Evolutionary conservation across 2,113 vertebrate genomes (phyloP), one percentile per base, ranked within the genome.

Genomic region (Fulmarus glacialis): DNA sequence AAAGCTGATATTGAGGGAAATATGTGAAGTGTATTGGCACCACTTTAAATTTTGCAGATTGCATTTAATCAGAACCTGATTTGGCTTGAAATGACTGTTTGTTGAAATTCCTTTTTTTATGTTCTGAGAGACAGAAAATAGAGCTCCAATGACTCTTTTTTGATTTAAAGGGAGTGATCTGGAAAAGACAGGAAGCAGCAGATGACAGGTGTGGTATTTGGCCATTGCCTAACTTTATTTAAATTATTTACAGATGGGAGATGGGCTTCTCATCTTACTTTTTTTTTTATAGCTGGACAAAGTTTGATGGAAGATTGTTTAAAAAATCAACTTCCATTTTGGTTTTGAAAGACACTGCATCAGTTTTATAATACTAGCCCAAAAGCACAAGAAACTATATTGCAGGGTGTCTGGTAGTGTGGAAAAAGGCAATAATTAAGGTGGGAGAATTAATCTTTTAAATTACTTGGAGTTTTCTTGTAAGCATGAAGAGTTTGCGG

Each of bases 141-240:
- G 93, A 79, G 53, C 15, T 93, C 42, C 36, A 53, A 7, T 93
- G 84, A 77, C 55, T 64, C 56, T 29, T n/a, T 90, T 94, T 64
- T 89, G 12, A 58, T 97, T 60, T 53, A 63, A 89, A 95, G 71
- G 50, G 92, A 80, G 34, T 67, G 78, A 92, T 89, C 58, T 91
- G 93, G 95, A 95, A 91, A 96, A 93, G 34, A 87, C 45, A 82
- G 15, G 67, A 95, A 71, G 89, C 56, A 91, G 59, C 89, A 93
- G 74, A 79, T 94, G 89, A 89, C 40, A 79, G 43, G 27, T 64
- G 87, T 86, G 12, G 56, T 64, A 68, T 64, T 48, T 97, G 47
- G 38, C 53, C n/a, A 50, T 80, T 84, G 73, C 50, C 62, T 89
- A 62, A 60, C 66, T 82, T 50, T 87, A 56, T 73, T 87, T 50